These are phyloP conservation scores for Caenorhabditis remanei DNA, from an alignment of 1,140 invertebrate genomes.

Conservation along the genomic window DNA sequence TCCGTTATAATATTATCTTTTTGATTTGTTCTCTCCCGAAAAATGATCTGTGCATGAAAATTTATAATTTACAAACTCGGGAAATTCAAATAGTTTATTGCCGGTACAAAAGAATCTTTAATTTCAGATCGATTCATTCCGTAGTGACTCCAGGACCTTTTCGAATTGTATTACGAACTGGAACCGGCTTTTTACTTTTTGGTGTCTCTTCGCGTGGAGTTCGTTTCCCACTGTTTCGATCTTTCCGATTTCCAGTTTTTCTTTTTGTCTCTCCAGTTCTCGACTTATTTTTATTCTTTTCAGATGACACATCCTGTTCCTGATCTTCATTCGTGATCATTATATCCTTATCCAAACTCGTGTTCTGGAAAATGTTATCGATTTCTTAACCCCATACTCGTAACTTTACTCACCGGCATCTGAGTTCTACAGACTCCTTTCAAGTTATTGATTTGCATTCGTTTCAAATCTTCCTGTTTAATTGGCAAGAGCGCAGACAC, in stretches of 20 bases:
- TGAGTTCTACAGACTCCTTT: conserved; percentile 37
- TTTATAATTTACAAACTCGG: no score
- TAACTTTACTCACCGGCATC: not conserved
- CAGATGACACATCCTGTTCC: conserved; percentile 3
- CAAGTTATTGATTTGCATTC: conserved; percentile 28
- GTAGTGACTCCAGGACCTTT: not conserved
- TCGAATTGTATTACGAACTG: not conserved
- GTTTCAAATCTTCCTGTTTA: conserved; percentile 5
- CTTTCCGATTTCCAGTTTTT: conserved; percentile 14
- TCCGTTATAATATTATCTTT: not conserved
- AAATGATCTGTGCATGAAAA: conserved; percentile 6
- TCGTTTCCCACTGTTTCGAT: conserved; percentile 22
- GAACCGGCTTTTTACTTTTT: conserved; percentile 3
- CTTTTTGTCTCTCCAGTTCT: not conserved
- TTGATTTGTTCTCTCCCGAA: not conserved
- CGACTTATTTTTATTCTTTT: not conserved
- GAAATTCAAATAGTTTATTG: no score
- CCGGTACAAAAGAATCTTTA: not conserved
- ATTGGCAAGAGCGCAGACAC: conserved; percentile 2
- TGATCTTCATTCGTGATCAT: not conserved
- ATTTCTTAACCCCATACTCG: not conserved
- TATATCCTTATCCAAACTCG: not conserved
- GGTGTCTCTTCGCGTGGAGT: not conserved
- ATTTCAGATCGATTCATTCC: not conserved
- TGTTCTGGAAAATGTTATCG: not conserved